Conservation (phyloP, 2,888 invertebrate species). For the Platypus cylindrus region DNA sequence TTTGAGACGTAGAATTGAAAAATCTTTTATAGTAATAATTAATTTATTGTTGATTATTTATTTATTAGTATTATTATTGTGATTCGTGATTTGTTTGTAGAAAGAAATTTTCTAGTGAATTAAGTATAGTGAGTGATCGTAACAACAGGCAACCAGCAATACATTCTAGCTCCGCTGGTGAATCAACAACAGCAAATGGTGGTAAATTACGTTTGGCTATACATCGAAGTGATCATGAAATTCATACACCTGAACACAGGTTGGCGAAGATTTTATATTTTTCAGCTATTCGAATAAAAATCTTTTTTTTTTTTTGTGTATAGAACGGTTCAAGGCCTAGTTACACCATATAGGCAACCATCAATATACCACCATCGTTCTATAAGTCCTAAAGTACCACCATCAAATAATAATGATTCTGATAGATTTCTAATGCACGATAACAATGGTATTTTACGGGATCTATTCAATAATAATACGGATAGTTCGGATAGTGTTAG, state of each 20-base stretch:
- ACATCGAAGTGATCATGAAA: constrained; percentile 50
- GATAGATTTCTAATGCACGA: constrained; percentile 9
- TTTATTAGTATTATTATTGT: no score
- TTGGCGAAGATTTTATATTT: constrained; percentile 2
- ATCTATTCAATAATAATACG: constrained; percentile 14
- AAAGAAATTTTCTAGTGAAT: constrained; percentile 45
- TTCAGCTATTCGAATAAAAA: not conserved
- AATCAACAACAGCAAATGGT: constrained; percentile 28
- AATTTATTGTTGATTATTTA: no score
- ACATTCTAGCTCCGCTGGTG: constrained; percentile 22
- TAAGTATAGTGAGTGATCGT: constrained; percentile 39
- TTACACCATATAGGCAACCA: constrained; percentile 31
- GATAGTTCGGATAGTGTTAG: constrained; percentile 69
- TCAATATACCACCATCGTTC: constrained; percentile 21
- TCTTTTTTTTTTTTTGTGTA: constrained; percentile 7
- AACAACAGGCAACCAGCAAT: constrained; percentile 28
- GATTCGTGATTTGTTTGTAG: constrained; percentile 26
- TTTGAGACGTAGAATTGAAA: no score
- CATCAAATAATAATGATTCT: constrained; percentile 9
- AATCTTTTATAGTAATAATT: no score
- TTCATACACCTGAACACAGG: constrained; percentile 48
- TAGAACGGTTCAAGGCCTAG: constrained; percentile 30
- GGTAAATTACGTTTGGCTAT: constrained; percentile 35
- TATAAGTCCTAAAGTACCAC: constrained; percentile 18
- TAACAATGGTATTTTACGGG: constrained; percentile 1